A percentile compares a stretch with the other conserved stretches of the same genome.
Conservation (phyloP, 1,140 invertebrate species). For the Drosophila bocqueti region DNA sequence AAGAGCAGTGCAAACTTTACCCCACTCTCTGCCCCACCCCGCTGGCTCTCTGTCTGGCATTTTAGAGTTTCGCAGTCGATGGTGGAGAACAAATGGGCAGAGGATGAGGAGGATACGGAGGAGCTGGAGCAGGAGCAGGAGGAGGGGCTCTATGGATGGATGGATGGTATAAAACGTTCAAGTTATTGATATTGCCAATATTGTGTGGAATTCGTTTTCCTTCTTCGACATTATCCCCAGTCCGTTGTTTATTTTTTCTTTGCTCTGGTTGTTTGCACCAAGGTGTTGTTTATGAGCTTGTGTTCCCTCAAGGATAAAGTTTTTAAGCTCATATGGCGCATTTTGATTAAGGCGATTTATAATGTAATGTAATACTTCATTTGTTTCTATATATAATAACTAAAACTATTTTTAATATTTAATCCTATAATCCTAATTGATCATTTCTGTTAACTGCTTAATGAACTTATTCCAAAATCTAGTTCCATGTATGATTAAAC, state of each 20-base stretch:
- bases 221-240: background rate
- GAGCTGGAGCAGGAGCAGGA: background rate
- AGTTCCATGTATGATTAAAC: background rate
- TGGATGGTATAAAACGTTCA: slow-evolving; percentile 51
- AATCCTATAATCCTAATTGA: too few relatives aligned
- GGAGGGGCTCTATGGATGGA: too few relatives aligned
- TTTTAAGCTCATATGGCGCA: background rate
- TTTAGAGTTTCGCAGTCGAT: slow-evolving; percentile 56
- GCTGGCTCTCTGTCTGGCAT: slow-evolving; percentile 24
- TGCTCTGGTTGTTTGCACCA: background rate
- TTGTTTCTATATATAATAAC: too few relatives aligned
- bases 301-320: background rate
- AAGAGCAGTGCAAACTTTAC: slow-evolving; percentile 52
- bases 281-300: slow-evolving; percentile 16
- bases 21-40: background rate
- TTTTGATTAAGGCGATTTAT: background rate
- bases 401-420: background rate
- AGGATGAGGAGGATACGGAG: background rate
- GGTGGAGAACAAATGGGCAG: slow-evolving; percentile 9
- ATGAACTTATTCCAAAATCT: background rate
- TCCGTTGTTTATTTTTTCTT: background rate
- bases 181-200: slow-evolving; percentile 78
- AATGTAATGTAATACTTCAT: too few relatives aligned
- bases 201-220: slow-evolving; percentile 48
- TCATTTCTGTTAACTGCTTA: background rate